Evolutionary conservation across 2,113 vertebrate genomes (phyloP).

Genomic region (Zapornia atra): DNA sequence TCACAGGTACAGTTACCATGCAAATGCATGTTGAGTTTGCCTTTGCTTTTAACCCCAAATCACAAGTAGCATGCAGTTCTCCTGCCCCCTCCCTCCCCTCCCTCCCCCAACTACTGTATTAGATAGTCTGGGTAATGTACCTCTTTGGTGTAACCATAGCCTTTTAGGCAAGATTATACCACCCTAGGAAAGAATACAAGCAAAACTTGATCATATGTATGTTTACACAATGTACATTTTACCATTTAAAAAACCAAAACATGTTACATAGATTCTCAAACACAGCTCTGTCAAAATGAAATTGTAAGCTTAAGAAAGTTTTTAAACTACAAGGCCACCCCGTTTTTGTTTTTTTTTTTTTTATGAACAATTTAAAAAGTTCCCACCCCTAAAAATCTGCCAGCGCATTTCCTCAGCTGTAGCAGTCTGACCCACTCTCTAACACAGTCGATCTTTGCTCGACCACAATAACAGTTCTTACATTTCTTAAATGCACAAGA

Average conservation of each 20-base stretch:
- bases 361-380: constrained; percentile 79
- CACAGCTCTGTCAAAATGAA: constrained; percentile 75
- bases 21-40: constrained; percentile 73
- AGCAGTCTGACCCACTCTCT: constrained; percentile 56
- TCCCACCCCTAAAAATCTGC: constrained; percentile 79
- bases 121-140: constrained; percentile 72
- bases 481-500: constrained; percentile 8
- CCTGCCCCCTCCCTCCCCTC: background rate
- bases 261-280: constrained; percentile 72
- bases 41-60: constrained; percentile 57
- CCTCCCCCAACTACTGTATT: constrained; percentile 37
- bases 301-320: constrained; percentile 76
- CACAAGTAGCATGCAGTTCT: constrained; percentile 76
- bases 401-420: constrained; percentile 37
- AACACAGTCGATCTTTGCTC: constrained; percentile 7
- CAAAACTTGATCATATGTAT: constrained; percentile 57
- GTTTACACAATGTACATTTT: constrained; percentile 73
- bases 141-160: constrained; percentile 67
- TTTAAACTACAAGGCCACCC: constrained; percentile 78
- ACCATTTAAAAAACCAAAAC: constrained; percentile 70
- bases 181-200: constrained; percentile 63
- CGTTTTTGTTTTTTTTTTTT: constrained; percentile 13
- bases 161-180: constrained; percentile 70
- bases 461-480: constrained; percentile 39
- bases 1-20: constrained; percentile 75